Percentiles rank a stretch among this genome's conserved stretches.
phyloP scores from a whole-genome alignment of 2,888 invertebrate genomes.

The Linnaemya vulpina region DNA sequence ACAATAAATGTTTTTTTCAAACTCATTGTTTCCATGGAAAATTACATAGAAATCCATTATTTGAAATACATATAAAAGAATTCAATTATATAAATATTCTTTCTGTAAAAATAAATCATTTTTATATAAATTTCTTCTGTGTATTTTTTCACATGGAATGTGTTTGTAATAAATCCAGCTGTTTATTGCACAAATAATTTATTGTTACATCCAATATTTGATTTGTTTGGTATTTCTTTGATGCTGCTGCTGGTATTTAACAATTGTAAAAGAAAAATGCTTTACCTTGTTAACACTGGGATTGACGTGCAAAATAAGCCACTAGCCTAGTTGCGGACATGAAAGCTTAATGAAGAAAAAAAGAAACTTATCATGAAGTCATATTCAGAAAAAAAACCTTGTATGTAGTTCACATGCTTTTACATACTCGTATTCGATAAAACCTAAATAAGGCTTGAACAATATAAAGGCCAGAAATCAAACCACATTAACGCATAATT shows the following conservation, averaged over 20 bases:
- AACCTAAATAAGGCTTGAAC: slow-evolving; percentile 31
- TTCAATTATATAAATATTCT: too few species aligned
- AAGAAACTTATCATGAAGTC: slow-evolving; percentile 51
- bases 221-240: background rate
- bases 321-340: slow-evolving; percentile 41
- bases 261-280: background rate
- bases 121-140: background rate
- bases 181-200: background rate
- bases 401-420: slow-evolving; percentile 55
- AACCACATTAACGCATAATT: slow-evolving; percentile 16
- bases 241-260: background rate
- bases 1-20: too few species aligned
- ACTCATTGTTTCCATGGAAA: too few species aligned
- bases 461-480: slow-evolving; percentile 8
- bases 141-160: background rate
- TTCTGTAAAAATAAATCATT: background rate
- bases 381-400: slow-evolving; percentile 40
- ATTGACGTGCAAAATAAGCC: slow-evolving; percentile 39
- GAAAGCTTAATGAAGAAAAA: slow-evolving; percentile 52
- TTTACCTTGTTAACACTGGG: background rate
- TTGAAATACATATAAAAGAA: too few species aligned
- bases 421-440: background rate
- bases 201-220: background rate
- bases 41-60: too few species aligned
- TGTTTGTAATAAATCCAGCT: background rate